Base-by-base conservation (phyloP, 2,888 invertebrate species). In the Nowickia ferox region DNA sequence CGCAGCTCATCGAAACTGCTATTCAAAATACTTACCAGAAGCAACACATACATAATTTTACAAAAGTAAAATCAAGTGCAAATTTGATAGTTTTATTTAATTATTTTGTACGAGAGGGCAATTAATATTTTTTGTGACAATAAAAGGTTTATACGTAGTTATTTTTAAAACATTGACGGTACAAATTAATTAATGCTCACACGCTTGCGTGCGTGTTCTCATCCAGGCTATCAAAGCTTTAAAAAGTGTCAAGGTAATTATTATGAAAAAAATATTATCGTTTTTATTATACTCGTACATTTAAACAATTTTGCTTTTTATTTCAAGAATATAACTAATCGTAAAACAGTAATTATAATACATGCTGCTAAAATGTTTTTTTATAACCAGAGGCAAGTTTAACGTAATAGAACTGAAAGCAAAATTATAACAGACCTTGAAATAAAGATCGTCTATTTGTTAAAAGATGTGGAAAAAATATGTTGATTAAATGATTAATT, bases 201-300 rank as follows among this genome's bases (percentile, higher is more conserved):
- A 46, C 46, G 38, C 5, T 53, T 44, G 40, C 51, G 17, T 44
- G 42, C 9, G 11, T 17, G 13, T 19, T 76, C 44, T 55, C 42
- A 30, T 46, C 4, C 5, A 38, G 44, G 19, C 9, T 22, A 11
- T 65, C n/a, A 65, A 40, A 15, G 15, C 65, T 22, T 68, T 76
- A 17, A 48, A 68, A 79, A 42, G 61, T 69, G 61, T 71, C 78
- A 79, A 71, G 78, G 78, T 53, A 38, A 71, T 38, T 51, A 59
- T 59, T 59, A 15, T 38, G 5, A 53, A 48, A 19, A 38, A 9
- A 48, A 9, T 17, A 19, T 6, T 40, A 74, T 48, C 38, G 13
- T 10, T 72, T 38, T 22, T 48, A 59, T 46, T 59, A 30, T 30
- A 30, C 5, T 30, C 30, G 30, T 30, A 10, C 13, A 61, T 17